A percentile compares a stretch with the other conserved stretches of the same genome.
These are phyloP conservation scores for Sebastes cheni DNA, from an alignment of 2,797 vertebrate genomes.

Conservation along the genomic window DNA sequence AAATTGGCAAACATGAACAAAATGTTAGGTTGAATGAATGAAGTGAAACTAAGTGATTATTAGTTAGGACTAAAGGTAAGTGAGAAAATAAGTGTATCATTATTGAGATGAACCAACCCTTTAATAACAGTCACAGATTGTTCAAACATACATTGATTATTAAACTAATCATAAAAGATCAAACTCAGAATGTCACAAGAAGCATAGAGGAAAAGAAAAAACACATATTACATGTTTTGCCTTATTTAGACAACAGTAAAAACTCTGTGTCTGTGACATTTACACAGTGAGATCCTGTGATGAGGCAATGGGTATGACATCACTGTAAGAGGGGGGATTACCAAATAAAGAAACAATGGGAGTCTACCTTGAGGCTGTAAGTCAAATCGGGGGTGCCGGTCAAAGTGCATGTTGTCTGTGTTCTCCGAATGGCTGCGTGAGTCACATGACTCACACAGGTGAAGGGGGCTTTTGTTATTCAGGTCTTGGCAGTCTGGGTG, in stretches of 20 bases:
- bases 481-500: conserved; percentile 89
- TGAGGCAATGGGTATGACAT: conserved; percentile 33
- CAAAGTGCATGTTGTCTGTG: conserved; percentile 88
- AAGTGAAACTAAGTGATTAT: neutral
- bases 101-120: neutral
- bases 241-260: conserved; percentile 28
- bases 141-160: neutral
- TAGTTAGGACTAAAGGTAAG: neutral
- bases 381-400: conserved; percentile 91
- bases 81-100: neutral
- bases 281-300: conserved; percentile 10
- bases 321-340: neutral
- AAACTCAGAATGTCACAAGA: neutral
- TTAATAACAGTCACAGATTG: neutral
- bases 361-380: conserved; percentile 88
- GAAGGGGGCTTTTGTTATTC: conserved; percentile 86
- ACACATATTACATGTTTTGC: neutral
- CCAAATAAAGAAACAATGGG: conserved; percentile 29
- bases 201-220: neutral
- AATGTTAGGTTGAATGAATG: neutral
- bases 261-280: conserved; percentile 15
- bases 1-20: neutral
- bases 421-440: conserved; percentile 84
- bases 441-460: conserved; percentile 92
- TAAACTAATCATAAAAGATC: neutral